phyloP scores from a whole-genome alignment of 2,113 vertebrate species.

The Bagarius yarrelli region DNA sequence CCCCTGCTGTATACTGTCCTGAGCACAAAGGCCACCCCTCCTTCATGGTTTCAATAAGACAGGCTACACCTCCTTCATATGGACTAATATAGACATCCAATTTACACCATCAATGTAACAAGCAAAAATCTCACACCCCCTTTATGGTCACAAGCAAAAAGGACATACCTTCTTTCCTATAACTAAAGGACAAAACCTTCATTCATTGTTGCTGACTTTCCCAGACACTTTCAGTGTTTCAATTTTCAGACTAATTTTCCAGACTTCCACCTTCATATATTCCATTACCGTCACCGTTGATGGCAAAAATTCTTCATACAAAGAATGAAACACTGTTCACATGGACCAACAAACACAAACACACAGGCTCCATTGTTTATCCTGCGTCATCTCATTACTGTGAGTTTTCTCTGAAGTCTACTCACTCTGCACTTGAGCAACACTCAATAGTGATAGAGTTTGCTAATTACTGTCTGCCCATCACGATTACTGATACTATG shows the following conservation, averaged over 20 bases:
- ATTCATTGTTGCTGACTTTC: not conserved
- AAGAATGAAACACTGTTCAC: slow-evolving; percentile 8
- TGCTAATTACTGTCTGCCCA: slow-evolving; percentile 24
- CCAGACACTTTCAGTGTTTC: not conserved
- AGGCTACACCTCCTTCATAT: not conserved
- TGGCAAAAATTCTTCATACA: not conserved
- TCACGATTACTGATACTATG: not conserved
- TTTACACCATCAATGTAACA: not conserved
- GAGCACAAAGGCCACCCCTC: not conserved
- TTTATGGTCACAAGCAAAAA: too few relatives aligned
- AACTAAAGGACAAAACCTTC: not conserved
- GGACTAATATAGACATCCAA: too few relatives aligned
- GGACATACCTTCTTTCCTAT: not conserved
- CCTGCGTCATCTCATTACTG: not conserved
- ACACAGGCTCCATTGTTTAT: slow-evolving; percentile 7
- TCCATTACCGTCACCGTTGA: not conserved
- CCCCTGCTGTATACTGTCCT: not conserved
- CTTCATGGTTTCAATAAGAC: not conserved
- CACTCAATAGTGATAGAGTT: slow-evolving; percentile 17
- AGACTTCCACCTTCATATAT: not conserved
- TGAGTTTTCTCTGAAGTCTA: slow-evolving; percentile 9
- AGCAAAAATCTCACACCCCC: not conserved
- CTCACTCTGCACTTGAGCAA: slow-evolving; percentile 20
- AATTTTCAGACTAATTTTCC: not conserved
- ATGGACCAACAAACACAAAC: not conserved